Evolutionary conservation across 2,797 vertebrate genomes (phyloP).

Genomic region (Cyclura pinguis): DNA sequence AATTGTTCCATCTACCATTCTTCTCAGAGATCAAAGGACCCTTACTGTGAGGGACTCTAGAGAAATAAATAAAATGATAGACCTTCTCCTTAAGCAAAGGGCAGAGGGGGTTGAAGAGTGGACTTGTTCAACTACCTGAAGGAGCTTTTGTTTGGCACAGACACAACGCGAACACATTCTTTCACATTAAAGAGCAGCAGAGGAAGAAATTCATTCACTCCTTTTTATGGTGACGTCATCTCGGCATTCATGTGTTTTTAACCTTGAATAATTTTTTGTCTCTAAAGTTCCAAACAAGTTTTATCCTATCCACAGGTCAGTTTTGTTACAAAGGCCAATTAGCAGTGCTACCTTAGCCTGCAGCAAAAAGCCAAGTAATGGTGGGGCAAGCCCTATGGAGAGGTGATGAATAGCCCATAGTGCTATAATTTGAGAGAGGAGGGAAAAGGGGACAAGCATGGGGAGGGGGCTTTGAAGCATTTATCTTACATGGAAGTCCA

Average conservation of each 20-base stretch:
- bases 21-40: constrained; percentile 83
- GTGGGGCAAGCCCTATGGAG: constrained; percentile 92
- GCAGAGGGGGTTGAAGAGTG: constrained; percentile 58
- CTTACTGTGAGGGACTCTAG: constrained; percentile 74
- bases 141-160: constrained; percentile 80
- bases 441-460: constrained; percentile 63
- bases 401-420: constrained; percentile 92
- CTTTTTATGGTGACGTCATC: constrained; percentile 81
- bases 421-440: constrained; percentile 95
- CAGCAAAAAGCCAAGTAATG: constrained; percentile 96
- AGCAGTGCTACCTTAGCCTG: constrained; percentile 97
- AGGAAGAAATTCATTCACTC: constrained; percentile 81
- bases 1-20: constrained; percentile 82
- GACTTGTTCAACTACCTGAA: constrained; percentile 80
- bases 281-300: constrained; percentile 91
- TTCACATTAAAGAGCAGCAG: constrained; percentile 76
- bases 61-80: constrained; percentile 79
- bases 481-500: constrained; percentile 98
- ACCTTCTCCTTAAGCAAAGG: constrained; percentile 76
- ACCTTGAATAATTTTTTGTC: constrained; percentile 89
- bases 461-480: constrained; percentile 90
- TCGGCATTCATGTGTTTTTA: constrained; percentile 85
- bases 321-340: constrained; percentile 99
- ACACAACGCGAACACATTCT: constrained; percentile 79
- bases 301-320: constrained; percentile 97